A percentile compares a stretch with the other conserved stretches of the same genome.
These are phyloP conservation scores for Uria lomvia DNA, from an alignment of 2,113 vertebrate species.

Conservation along the genomic window DNA sequence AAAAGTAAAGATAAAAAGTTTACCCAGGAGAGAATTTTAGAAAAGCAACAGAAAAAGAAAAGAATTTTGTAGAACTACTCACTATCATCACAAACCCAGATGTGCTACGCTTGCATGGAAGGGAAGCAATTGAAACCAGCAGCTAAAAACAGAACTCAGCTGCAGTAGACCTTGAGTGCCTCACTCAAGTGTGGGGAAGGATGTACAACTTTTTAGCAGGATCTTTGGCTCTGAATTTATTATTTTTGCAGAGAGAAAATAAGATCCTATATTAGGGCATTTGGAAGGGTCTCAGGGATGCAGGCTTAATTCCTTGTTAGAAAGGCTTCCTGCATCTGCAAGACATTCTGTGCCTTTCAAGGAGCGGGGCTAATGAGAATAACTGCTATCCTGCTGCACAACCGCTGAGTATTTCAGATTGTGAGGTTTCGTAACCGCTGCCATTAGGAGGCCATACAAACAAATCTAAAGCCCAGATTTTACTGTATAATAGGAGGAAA, in stretches of 20 bases:
- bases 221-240: background rate
- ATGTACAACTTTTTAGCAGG: background rate
- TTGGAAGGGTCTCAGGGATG: background rate
- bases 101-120: background rate
- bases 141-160: background rate
- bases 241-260: background rate
- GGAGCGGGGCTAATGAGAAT: background rate
- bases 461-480: background rate
- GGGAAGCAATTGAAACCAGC: background rate
- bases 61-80: background rate
- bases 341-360: background rate
- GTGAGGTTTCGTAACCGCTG: background rate
- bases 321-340: background rate
- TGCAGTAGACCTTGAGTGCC: background rate
- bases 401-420: background rate
- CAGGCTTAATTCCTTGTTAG: background rate
- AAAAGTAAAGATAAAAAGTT: background rate
- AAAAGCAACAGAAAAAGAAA: background rate
- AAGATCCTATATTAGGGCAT: background rate
- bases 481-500: background rate
- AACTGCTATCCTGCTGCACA: background rate
- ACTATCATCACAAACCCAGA: background rate
- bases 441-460: background rate
- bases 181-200: background rate
- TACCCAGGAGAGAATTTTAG: background rate